Percentiles rank a stretch among this genome's conserved stretches.
Conservation (phyloP, 2,888 invertebrate genomes). For the Fabriciana adippe region DNA sequence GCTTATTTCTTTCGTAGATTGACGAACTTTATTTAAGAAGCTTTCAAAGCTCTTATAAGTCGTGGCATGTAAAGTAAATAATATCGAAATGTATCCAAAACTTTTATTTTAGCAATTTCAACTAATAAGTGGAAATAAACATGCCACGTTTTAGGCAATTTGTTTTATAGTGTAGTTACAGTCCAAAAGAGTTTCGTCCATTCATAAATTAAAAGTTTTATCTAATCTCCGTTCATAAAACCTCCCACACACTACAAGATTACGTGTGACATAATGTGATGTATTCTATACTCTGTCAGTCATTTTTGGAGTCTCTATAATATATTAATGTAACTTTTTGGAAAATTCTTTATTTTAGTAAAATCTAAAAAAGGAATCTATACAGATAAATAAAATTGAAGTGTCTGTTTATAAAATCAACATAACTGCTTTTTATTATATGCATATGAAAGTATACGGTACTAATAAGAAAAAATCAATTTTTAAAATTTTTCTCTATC, state of each 20-base stretch:
- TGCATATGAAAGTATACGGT: too few species aligned
- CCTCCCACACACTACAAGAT: not conserved
- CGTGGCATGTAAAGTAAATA: not conserved
- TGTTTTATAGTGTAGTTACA: not conserved
- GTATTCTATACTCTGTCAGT: too few species aligned
- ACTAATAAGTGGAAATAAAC: not conserved
- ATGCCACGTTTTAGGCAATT: not conserved
- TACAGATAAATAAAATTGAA: too few species aligned
- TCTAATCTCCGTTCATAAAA: not conserved
- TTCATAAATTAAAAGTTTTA: not conserved
- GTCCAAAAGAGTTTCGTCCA: not conserved
- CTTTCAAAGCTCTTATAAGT: not conserved
- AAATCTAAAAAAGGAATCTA: too few species aligned
- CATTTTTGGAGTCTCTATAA: too few species aligned
- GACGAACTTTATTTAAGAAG: constrained; percentile 2
- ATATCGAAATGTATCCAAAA: not conserved
- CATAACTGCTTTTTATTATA: too few species aligned
- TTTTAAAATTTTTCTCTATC: too few species aligned
- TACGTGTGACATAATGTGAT: too few species aligned
- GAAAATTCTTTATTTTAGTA: too few species aligned
- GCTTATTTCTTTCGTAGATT: constrained; percentile 1
- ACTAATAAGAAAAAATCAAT: too few species aligned
- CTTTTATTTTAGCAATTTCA: not conserved
- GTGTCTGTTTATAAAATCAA: too few species aligned
- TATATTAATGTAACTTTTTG: too few species aligned